Base-by-base conservation (phyloP, 2,113 vertebrate genomes). In the Pithys albifrons region DNA sequence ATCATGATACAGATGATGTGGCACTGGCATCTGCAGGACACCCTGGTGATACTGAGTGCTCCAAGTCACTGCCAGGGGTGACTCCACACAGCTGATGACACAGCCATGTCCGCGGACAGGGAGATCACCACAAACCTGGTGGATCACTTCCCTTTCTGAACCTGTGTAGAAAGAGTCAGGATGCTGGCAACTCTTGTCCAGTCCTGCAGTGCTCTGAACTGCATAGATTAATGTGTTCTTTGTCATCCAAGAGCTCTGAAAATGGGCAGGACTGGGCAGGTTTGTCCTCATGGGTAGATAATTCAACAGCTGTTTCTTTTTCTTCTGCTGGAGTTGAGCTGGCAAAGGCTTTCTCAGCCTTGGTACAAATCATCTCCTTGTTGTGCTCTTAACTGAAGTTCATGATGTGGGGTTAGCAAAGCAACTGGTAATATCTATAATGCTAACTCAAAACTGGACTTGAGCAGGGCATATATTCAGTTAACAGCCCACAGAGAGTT, bases 1-100 rank as follows among this genome's bases (percentile, higher is more conserved):
- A 39, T 17, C 18, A 13, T 25, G 28, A 15, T 6, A n/a, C 12
- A 57, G 66, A 14, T 39, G 67, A 49, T n/a, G 39, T 13, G 55
- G 41, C 27, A 61, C 45, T 37, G 78, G 46, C 33, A 88, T 6
- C 54, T 59, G 39, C 66, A 89, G 74, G 69, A 64, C 43, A 65
- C 64, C 35, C 10, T 51, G 18, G 37, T 69, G 65, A 43, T 10
- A 7, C 8, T 46, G 39, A 91, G 41, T 16, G 59, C 35, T 81
- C 0, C 7, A 61, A 65, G 48, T 43, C 80, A 76, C 54, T 37
- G 43, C 29, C 39, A 78, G 22, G 24, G 31, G 51, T 43, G 39
- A 46, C 27, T 35, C 14, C n/a, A n/a, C 4, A 2, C 0, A 24
- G 55, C 0, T 18, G 39, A 1, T n/a, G 20, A 28, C 39, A 41